A percentile compares a stretch with the other conserved stretches of the same genome.
Evolutionary conservation across 2,888 invertebrate genomes (phyloP).

Genomic region (Sphaerophoria rueppellii): DNA sequence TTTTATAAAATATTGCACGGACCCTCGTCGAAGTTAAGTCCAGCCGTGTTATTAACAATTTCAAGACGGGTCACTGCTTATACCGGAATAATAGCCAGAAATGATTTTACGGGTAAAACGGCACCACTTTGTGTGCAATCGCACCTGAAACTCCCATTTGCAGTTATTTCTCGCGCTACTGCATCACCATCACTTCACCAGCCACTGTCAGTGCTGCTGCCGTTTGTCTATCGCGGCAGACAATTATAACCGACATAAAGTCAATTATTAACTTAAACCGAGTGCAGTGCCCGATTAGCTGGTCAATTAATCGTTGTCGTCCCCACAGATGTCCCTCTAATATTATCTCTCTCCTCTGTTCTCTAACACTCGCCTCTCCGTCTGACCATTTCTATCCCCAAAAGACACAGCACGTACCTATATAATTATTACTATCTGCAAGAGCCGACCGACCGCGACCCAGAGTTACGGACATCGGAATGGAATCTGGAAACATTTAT

Average conservation of each 20-base stretch:
- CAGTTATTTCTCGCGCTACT: slow-evolving; percentile 26
- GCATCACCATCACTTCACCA: neutral
- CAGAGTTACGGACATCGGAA: neutral
- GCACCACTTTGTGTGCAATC: slow-evolving; percentile 24
- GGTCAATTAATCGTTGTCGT: slow-evolving; percentile 64
- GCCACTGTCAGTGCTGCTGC: slow-evolving; percentile 17
- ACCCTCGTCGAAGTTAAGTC: neutral
- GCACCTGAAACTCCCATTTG: slow-evolving; percentile 44
- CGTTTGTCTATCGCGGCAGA: slow-evolving; percentile 61
- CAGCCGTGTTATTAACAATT: slow-evolving; percentile 1
- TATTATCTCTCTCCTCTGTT: slow-evolving; percentile 4
- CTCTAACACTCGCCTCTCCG: neutral
- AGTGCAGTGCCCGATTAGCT: slow-evolving; percentile 66
- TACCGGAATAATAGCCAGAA: slow-evolving; percentile 44
- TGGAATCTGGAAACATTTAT: slow-evolving; percentile 56
- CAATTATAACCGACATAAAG: slow-evolving; percentile 68
- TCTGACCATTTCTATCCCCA: neutral
- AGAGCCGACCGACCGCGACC: slow-evolving; percentile 7
- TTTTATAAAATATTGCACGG: neutral
- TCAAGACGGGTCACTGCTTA: slow-evolving; percentile 9
- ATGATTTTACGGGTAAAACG: slow-evolving; percentile 62
- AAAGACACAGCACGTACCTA: slow-evolving; percentile 47
- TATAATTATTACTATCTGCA: neutral
- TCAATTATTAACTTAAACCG: slow-evolving; percentile 71
- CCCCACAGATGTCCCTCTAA: slow-evolving; percentile 67